A percentile compares a stretch with the other conserved stretches of the same genome.
Evolutionary conservation across 2,113 vertebrate species (phyloP).

Genomic region (Lichenostomus cassidix): DNA sequence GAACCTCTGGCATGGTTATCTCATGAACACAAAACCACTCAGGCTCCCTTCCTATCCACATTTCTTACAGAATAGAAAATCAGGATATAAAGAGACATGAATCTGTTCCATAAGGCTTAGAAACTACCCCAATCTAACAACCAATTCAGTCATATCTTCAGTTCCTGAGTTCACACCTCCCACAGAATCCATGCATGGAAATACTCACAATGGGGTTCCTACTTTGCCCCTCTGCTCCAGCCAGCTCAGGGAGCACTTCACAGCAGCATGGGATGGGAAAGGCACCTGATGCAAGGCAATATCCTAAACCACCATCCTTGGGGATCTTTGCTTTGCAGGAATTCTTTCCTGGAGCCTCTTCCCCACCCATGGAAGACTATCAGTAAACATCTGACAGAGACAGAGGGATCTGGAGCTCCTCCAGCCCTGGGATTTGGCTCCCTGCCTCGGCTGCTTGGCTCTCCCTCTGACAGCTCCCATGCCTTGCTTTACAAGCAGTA

Average conservation of each 20-base stretch:
- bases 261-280: background rate
- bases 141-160: background rate
- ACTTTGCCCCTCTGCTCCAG: background rate
- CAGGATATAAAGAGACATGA: background rate
- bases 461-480: conserved; percentile 33
- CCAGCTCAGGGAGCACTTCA: background rate
- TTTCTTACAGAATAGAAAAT: background rate
- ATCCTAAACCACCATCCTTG: background rate
- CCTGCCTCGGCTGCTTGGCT: background rate
- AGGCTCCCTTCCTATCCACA: background rate
- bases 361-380: background rate
- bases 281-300: background rate
- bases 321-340: background rate
- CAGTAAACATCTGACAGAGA: conserved; percentile 14
- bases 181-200: rapidly evolving
- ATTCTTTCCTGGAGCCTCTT: background rate
- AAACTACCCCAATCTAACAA: background rate
- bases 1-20: background rate
- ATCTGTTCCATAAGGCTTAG: background rate
- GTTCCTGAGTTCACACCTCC: background rate
- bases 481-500: conserved; percentile 24
- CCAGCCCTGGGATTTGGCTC: background rate
- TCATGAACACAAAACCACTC: background rate
- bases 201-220: background rate
- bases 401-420: background rate